phyloP scores from a whole-genome alignment of 2,888 invertebrate genomes.

The Ichneumoninae sp. region DNA sequence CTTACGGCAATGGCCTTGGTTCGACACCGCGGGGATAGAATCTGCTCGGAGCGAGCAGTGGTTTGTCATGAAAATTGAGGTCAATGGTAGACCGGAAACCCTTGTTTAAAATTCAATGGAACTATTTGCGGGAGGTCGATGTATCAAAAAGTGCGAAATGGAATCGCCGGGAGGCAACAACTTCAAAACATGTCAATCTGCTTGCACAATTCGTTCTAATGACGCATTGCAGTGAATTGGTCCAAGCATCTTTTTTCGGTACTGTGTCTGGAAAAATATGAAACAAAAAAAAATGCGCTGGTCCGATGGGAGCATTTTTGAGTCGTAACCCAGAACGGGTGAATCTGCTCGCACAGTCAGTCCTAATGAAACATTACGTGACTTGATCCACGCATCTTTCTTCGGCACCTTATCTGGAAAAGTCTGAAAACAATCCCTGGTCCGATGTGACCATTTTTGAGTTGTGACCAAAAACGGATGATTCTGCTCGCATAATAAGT shows the following conservation, averaged over 20 bases:
- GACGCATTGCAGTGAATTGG: too few relatives aligned
- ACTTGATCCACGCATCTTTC: neutral
- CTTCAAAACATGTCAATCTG: neutral
- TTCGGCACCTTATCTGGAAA: neutral
- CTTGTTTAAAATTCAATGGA: conserved; percentile 67
- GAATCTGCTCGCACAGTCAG: too few relatives aligned
- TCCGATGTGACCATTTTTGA: too few relatives aligned
- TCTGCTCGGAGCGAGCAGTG: conserved; percentile 60
- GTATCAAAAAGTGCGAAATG: conserved; percentile 25
- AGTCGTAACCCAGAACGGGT: too few relatives aligned
- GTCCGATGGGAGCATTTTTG: too few relatives aligned
- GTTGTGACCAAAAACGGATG: too few relatives aligned
- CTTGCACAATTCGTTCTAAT: too few relatives aligned
- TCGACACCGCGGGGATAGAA: conserved; percentile 49
- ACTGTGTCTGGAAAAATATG: too few relatives aligned
- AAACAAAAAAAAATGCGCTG: too few relatives aligned
- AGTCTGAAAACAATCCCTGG: too few relatives aligned
- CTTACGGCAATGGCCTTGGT: conserved; percentile 67
- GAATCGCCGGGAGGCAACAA: neutral
- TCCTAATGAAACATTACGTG: neutral
- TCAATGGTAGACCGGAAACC: conserved; percentile 74
- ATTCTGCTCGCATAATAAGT: too few relatives aligned
- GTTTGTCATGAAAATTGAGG: conserved; percentile 74
- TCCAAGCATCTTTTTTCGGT: too few relatives aligned
- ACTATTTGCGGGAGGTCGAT: conserved; percentile 26